phyloP scores from a whole-genome alignment of 2,113 vertebrate species.

The Setophaga kirtlandii region DNA sequence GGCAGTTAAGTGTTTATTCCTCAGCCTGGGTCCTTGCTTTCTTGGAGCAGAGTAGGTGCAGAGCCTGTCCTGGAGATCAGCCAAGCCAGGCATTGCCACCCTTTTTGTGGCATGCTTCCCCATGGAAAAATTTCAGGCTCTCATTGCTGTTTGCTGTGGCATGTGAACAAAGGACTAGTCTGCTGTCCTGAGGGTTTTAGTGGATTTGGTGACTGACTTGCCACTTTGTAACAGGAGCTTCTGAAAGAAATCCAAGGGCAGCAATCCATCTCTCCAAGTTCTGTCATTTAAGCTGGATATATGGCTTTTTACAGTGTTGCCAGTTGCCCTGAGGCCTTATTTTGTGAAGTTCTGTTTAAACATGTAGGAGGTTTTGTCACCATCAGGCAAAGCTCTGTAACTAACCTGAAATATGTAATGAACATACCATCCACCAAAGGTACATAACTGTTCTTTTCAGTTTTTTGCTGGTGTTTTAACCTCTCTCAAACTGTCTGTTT shows the following conservation, averaged over 20 bases:
- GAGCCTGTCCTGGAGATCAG: background rate
- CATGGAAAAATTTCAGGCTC: background rate
- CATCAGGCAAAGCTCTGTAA: background rate
- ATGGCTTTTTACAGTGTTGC: background rate
- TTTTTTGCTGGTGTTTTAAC: background rate
- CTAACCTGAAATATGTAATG: background rate
- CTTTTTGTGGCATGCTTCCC: background rate
- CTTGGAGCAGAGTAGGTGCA: background rate
- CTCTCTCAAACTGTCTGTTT: background rate
- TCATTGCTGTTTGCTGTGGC: background rate
- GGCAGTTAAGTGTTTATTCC: background rate
- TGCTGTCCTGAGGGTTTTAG: background rate
- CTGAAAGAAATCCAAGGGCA: background rate
- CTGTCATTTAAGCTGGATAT: background rate
- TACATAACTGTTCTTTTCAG: background rate
- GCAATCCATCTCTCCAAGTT: background rate
- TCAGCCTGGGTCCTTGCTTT: background rate
- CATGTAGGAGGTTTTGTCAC: background rate
- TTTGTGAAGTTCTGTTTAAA: constrained; percentile 10
- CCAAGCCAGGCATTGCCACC: background rate
- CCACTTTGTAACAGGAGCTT: background rate
- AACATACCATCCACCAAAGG: background rate
- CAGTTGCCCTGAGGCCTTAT: background rate
- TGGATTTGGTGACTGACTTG: background rate
- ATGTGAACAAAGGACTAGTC: background rate